phyloP scores from a whole-genome alignment of 2,888 invertebrate genomes.

The Diarsia mendica region DNA sequence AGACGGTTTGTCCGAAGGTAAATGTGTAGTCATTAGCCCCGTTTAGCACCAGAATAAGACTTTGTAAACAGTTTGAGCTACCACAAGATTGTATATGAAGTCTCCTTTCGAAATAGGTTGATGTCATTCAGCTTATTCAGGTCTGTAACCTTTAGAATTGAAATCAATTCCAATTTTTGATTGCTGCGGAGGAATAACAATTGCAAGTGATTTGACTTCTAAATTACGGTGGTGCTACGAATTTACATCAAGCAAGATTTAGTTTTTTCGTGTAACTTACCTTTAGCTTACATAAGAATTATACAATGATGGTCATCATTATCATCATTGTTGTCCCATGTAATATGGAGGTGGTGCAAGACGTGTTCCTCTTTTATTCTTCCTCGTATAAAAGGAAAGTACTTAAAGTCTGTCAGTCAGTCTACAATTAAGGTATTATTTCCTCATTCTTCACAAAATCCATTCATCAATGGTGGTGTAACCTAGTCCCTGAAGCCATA shows the following conservation, averaged over 20 bases:
- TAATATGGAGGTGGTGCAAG: neutral
- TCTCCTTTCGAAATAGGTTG: constrained; percentile 56
- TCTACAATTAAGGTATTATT: neutral
- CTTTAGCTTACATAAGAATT: neutral
- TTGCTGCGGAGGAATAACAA: constrained; percentile 34
- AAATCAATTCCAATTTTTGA: constrained; percentile 11
- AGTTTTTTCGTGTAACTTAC: neutral
- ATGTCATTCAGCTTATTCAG: constrained; percentile 45
- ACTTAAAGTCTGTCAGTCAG: neutral
- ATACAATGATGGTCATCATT: neutral
- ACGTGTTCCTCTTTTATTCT: neutral
- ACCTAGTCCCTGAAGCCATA: neutral
- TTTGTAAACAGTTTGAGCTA: constrained; percentile 62
- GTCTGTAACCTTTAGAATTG: constrained; percentile 34
- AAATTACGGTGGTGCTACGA: constrained; percentile 1
- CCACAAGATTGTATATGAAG: constrained; percentile 51
- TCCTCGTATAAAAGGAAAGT: neutral
- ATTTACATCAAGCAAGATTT: constrained; percentile 7
- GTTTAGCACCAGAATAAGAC: constrained; percentile 61
- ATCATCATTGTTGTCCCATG: neutral
- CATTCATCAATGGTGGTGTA: neutral
- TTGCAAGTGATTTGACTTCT: constrained; percentile 24
- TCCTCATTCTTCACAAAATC: neutral
- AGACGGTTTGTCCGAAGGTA: constrained; percentile 56
- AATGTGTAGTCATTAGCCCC: constrained; percentile 62